A percentile compares a stretch with the other conserved stretches of the same genome.
phyloP scores from a whole-genome alignment of 2,888 invertebrate species.

The Callinectes sapidus region DNA sequence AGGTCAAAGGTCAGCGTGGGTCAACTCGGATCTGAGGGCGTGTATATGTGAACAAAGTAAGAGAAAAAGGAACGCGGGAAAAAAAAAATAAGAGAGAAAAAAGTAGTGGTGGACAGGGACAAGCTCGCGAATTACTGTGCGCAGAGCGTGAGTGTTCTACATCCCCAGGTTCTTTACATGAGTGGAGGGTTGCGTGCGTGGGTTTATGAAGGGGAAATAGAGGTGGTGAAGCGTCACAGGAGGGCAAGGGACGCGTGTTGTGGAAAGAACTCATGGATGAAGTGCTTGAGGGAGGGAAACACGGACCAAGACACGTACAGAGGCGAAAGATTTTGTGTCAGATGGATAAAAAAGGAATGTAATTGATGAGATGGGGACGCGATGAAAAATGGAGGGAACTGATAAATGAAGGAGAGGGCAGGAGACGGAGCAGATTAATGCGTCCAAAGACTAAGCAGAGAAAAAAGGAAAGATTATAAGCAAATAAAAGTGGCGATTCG shows the following conservation, averaged over 20 bases:
- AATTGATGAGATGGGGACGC: constrained; percentile 23
- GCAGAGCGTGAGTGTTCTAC: background rate
- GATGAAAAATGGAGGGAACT: constrained; percentile 12
- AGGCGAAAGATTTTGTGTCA: background rate
- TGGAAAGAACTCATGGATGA: background rate
- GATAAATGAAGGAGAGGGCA: constrained; percentile 27
- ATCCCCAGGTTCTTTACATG: background rate
- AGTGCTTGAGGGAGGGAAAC: constrained; percentile 20
- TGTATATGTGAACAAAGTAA: background rate
- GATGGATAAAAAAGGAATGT: background rate
- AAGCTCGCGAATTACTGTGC: background rate
- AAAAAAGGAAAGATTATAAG: constrained; percentile 10
- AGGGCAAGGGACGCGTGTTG: background rate
- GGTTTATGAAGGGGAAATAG: constrained; percentile 20
- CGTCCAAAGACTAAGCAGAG: background rate
- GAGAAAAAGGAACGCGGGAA: background rate
- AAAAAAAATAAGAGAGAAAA: background rate
- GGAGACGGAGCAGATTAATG: background rate
- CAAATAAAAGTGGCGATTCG: background rate
- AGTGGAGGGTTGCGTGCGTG: background rate
- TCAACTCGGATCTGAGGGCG: background rate
- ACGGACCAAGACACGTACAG: constrained; percentile 16
- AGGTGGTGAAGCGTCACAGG: background rate
- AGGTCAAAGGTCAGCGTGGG: background rate
- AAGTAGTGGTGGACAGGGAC: background rate